These are phyloP conservation scores for Cheilosia vernalis DNA, from an alignment of 2,888 invertebrate genomes.

Conservation along the genomic window DNA sequence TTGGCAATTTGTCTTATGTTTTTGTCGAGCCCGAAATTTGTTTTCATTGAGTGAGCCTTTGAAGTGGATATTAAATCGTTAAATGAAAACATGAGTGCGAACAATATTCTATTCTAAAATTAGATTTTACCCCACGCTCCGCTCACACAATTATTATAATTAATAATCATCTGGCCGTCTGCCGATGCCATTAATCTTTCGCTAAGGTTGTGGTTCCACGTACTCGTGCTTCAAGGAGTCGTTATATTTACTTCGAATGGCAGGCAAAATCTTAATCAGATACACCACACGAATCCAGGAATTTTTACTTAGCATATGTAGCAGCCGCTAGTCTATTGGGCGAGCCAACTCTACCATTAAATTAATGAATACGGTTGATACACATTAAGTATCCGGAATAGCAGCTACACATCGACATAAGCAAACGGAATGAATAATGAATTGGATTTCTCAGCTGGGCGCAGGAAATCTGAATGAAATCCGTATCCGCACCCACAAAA, in stretches of 20 bases:
- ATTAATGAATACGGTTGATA: constrained; percentile 54
- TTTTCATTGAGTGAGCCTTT: too few relatives aligned
- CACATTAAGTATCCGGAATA: constrained; percentile 32
- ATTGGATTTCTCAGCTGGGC: constrained; percentile 30
- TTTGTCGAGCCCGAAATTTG: too few relatives aligned
- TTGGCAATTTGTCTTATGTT: too few relatives aligned
- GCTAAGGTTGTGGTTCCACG: constrained; percentile 5
- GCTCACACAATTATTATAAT: constrained; percentile 28
- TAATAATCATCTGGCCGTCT: constrained; percentile 25
- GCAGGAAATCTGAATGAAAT: constrained; percentile 40
- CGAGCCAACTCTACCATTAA: constrained; percentile 55
- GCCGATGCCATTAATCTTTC: constrained; percentile 29
- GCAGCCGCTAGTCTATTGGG: constrained; percentile 4
- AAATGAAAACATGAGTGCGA: too few relatives aligned
- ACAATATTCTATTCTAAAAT: background rate
- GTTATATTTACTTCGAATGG: constrained; percentile 33
- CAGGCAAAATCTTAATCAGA: constrained; percentile 69
- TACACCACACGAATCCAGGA: constrained; percentile 31
- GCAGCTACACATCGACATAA: background rate
- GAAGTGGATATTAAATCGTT: too few relatives aligned
- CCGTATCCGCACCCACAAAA: constrained; percentile 50
- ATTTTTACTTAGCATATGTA: background rate
- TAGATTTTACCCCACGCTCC: background rate
- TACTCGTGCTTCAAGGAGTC: constrained; percentile 21
- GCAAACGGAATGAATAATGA: constrained; percentile 44